phyloP scores from a whole-genome alignment of 1,140 invertebrate genomes.

The Drosophila ohnishii region DNA sequence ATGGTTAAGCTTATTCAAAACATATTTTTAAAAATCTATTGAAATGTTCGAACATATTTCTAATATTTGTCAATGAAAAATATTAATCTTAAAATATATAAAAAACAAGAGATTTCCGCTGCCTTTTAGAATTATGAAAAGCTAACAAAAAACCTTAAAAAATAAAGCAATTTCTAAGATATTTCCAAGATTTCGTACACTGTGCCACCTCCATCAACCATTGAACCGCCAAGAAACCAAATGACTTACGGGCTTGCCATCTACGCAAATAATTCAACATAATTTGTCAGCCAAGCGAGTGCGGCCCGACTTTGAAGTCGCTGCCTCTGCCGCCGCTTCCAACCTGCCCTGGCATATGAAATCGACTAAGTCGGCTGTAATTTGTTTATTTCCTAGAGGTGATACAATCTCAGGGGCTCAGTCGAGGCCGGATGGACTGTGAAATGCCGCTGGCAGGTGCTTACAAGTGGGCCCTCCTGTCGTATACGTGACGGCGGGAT shows the following conservation, averaged over 20 bases:
- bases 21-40: too few relatives aligned
- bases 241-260: slow-evolving; percentile 36
- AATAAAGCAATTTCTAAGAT: neutral
- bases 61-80: too few relatives aligned
- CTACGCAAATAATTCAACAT: slow-evolving; percentile 37
- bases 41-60: too few relatives aligned
- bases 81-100: too few relatives aligned
- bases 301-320: slow-evolving; percentile 35
- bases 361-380: slow-evolving; percentile 38
- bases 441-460: slow-evolving; percentile 36
- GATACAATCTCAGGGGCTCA: slow-evolving; percentile 22
- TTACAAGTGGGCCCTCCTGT: slow-evolving; percentile 10
- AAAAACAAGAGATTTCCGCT: too few relatives aligned
- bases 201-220: slow-evolving; percentile 5
- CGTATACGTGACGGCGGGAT: slow-evolving; percentile 38
- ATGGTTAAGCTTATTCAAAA: too few relatives aligned
- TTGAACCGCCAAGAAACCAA: slow-evolving; percentile 11
- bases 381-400: slow-evolving; percentile 48
- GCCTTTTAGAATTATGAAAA: too few relatives aligned
- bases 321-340: neutral
- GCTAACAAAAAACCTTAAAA: too few relatives aligned
- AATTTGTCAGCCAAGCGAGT: slow-evolving; percentile 47
- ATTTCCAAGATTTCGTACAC: too few relatives aligned
- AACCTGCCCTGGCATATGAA: slow-evolving; percentile 4
- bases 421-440: neutral